phyloP scores from a whole-genome alignment of 2,113 vertebrate genomes.

The Passer domesticus region DNA sequence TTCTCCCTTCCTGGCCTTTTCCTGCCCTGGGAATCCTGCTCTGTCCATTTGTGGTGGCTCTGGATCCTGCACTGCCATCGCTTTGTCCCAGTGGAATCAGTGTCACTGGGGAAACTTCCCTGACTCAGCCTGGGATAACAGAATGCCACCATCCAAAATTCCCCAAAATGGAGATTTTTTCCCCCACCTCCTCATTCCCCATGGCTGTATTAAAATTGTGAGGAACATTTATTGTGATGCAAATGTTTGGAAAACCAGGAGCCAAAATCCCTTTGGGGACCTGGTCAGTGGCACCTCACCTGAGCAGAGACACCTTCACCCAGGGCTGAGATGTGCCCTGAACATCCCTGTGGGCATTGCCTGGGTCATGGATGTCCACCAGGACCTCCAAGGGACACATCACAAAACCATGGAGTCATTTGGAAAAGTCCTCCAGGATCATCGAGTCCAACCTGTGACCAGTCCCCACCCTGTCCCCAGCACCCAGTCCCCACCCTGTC shows the following conservation, averaged over 20 bases:
- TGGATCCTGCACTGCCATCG: fast-evolving
- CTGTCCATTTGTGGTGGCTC: not conserved
- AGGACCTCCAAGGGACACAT: not conserved
- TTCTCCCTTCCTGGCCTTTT: not conserved
- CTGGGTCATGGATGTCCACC: not conserved
- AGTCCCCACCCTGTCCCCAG: fast-evolving
- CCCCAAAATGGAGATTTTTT: fast-evolving
- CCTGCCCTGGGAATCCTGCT: not conserved
- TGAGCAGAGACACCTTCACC: not conserved
- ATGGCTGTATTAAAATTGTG: too few relatives aligned
- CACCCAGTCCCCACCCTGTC: fast-evolving
- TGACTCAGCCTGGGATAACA: not conserved
- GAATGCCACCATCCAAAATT: not conserved
- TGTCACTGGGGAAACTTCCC: too few relatives aligned
- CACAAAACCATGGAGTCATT: not conserved
- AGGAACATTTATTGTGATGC: fast-evolving
- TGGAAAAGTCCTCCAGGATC: not conserved
- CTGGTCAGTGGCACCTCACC: not conserved
- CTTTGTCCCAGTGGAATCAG: not conserved
- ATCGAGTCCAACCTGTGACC: fast-evolving
- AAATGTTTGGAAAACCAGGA: not conserved
- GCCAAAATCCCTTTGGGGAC: too few relatives aligned
- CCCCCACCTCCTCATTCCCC: not conserved
- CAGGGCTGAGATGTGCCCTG: not conserved
- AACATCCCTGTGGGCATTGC: not conserved